Base-by-base conservation (phyloP, 2,797 vertebrate species). In the Microctenopoma steveboyesi region DNA sequence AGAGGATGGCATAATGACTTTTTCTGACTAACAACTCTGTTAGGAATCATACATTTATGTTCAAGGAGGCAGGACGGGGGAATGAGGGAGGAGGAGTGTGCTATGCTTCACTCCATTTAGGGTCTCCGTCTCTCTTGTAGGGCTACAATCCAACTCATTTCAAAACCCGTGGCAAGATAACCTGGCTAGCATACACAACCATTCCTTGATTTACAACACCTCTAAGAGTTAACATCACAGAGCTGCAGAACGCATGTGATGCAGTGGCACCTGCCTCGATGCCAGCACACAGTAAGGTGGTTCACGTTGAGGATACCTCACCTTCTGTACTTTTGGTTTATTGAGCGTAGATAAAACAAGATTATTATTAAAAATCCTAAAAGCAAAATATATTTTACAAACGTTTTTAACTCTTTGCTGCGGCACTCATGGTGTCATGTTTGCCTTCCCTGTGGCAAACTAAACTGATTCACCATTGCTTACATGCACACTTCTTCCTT, bases 51-150 rank as follows among this genome's bases (percentile, higher is more conserved):
- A 74, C 76, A 86, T 84, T 37, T 55, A 16, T 28, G 9, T 49
- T 69, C 3, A 30, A 55, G 52, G 12, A 65, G 28, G 35, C 51
- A 65, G 60, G 39, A 47, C 14, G 37, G 46, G 66, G 46, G 55
- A 69, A 57, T 27, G 40, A 27, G 59, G 45, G 43, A 40, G 11
- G 58, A 50, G 63, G 64, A 65, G 69, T 1, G 52, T 1, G 3
- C 45, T 15, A 42, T 74, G 52, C 60, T 67, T 69, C 48, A 12
- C 82, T 87, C 89, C 91, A 86, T 90, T 84, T 90, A 90, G 66
- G 86, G 89, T 77, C 64, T 76, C 56, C 59, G 57, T 39, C 8
- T 76, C 64, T 61, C 59, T 64, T 7, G 14, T 43, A 56, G 50
- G 7, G 22, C 74, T 42, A 58, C 76, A 69, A 57, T 78, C 64